A percentile compares a stretch with the other conserved stretches of the same genome.
These are phyloP conservation scores for Ranitomeya variabilis DNA, from an alignment of 2,113 vertebrate species.

Conservation along the genomic window DNA sequence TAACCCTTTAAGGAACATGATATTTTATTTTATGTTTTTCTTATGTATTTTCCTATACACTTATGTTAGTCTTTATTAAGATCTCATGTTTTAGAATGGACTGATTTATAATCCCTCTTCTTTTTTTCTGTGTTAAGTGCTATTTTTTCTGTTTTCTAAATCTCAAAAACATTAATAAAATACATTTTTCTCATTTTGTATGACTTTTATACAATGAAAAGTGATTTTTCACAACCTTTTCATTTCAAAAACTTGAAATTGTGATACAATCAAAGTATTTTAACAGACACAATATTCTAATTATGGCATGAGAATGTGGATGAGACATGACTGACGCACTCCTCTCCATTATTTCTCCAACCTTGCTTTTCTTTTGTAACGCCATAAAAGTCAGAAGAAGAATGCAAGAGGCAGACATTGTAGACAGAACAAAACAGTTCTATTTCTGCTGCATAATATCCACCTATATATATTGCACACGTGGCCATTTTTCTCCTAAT, in stretches of 20 bases:
- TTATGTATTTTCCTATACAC: too few species aligned
- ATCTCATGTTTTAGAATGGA: too few species aligned
- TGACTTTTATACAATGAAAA: too few species aligned
- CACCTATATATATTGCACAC: too few species aligned
- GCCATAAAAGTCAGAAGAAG: conserved; percentile 1
- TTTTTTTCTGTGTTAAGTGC: too few species aligned
- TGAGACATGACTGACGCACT: neutral
- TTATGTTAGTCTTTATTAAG: too few species aligned
- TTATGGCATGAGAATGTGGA: neutral
- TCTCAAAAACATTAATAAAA: neutral
- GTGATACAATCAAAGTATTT: neutral
- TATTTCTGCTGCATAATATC: neutral
- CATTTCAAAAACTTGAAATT: neutral
- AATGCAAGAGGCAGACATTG: neutral
- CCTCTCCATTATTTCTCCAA: neutral
- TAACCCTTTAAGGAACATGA: too few species aligned
- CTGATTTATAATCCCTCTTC: too few species aligned
- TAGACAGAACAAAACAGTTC: neutral
- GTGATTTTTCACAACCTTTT: neutral
- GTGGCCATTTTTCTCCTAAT: neutral
- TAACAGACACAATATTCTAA: neutral
- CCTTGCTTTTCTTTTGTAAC: neutral
- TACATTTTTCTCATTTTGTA: neutral
- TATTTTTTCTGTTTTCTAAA: neutral
- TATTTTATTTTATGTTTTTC: too few species aligned